A percentile compares a stretch with the other conserved stretches of the same genome.
These are phyloP conservation scores for Drosophila kuntzei DNA, from an alignment of 2,888 invertebrate species.

Conservation along the genomic window DNA sequence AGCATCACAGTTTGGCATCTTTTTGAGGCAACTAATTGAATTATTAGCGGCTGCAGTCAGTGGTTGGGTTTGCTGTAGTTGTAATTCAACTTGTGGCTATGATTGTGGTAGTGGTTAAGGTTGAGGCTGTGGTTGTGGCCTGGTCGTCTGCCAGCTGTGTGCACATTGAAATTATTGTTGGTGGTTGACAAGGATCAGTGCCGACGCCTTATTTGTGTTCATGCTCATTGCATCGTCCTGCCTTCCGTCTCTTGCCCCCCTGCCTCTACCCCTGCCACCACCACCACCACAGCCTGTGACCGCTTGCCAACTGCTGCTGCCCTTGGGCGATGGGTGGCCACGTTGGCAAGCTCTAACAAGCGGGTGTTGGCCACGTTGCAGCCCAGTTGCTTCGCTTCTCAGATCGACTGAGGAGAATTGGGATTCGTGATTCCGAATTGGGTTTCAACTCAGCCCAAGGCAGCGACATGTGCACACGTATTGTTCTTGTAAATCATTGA, in stretches of 20 bases:
- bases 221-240: constrained; percentile 65
- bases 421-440: constrained; percentile 18
- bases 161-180: constrained; percentile 73
- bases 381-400: constrained; percentile 41
- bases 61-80: constrained; percentile 22
- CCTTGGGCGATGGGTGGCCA: constrained; percentile 69
- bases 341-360: constrained; percentile 65
- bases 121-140: constrained; percentile 11
- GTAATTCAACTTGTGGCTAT: constrained; percentile 5
- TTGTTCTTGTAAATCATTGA: constrained; percentile 84
- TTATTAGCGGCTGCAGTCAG: constrained; percentile 71
- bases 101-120: constrained; percentile 17
- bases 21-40: constrained; percentile 82
- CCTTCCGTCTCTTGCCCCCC: background rate
- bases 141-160: constrained; percentile 43
- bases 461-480: constrained; percentile 74
- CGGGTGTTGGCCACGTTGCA: constrained; percentile 65
- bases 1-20: constrained; percentile 71
- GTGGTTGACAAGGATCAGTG: constrained; percentile 83
- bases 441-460: constrained; percentile 47
- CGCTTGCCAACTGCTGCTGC: constrained; percentile 39
- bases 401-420: constrained; percentile 13
- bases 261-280: background rate
- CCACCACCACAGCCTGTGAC: constrained; percentile 21
- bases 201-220: constrained; percentile 82